Base-by-base conservation (phyloP, 2,797 vertebrate species). In the Craterocephalus amniculus region DNA sequence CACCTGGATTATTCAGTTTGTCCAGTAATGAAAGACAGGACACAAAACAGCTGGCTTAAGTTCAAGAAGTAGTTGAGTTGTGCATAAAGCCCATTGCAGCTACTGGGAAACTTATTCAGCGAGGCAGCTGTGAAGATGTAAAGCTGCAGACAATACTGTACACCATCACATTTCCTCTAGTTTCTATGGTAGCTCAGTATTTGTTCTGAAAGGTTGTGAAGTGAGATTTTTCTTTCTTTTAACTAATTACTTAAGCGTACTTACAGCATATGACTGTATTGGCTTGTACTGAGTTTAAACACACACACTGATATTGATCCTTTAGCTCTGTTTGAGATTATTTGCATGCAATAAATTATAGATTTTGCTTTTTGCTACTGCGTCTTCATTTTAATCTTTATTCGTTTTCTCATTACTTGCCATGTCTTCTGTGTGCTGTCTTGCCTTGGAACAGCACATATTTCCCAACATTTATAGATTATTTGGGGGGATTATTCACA, bases 31-130 rank as follows among this genome's bases (percentile, higher is more conserved):
- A n/a, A n/a, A n/a, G n/a, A n/a, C n/a, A n/a, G n/a, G n/a, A n/a
- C n/a, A n/a, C n/a, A n/a, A n/a, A n/a, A n/a, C n/a, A n/a, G n/a
- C n/a, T n/a, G n/a, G n/a, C n/a, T n/a, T n/a, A n/a, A n/a, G n/a
- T n/a, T n/a, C n/a, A n/a, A n/a, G n/a, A n/a, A n/a, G n/a, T n/a
- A n/a, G n/a, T n/a, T n/a, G n/a, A n/a, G n/a, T n/a, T n/a, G n/a
- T n/a, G n/a, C n/a, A n/a, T n/a, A n/a, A n/a, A n/a, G n/a, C n/a
- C n/a, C n/a, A 56, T 67, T 63, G 62, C 64, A 75, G 64, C 68
- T 45, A 72, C n/a, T 79, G 49, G 55, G 4, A 3, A 57, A 6
- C 45, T 68, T 59, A 82, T 83, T 74, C 18, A 12, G 60, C 16
- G 2, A 29, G 70, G 75, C 76, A 36, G 64, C 71, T 51, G 54